phyloP scores from a whole-genome alignment of 1,140 invertebrate species.

The Polypedilum pembai region DNA sequence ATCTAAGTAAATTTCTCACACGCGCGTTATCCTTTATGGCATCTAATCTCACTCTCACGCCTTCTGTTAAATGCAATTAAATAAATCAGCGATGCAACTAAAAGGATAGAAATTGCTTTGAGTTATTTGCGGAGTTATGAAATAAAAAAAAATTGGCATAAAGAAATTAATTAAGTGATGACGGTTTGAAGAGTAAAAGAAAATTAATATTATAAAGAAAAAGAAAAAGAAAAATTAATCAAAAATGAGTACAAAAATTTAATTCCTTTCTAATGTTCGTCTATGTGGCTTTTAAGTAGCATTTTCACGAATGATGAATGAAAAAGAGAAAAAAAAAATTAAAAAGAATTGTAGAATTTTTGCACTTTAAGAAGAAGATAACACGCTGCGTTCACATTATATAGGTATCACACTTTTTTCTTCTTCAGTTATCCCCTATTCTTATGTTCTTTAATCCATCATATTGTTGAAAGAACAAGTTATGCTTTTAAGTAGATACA shows the following conservation, averaged over 20 bases:
- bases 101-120: conserved; percentile 11
- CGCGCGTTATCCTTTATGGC: too few species aligned
- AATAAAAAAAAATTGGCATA: too few species aligned
- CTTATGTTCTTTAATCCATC: not conserved
- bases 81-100: not conserved
- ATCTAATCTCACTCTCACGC: too few species aligned
- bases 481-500: not conserved
- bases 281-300: conserved; percentile 7
- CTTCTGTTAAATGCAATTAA: too few species aligned
- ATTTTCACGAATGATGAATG: conserved; percentile 15
- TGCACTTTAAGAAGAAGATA: not conserved
- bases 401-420: too few species aligned
- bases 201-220: conserved; percentile 14
- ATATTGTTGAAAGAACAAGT: not conserved
- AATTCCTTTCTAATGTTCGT: conserved; percentile 12
- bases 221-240: not conserved
- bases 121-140: not conserved
- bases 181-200: not conserved
- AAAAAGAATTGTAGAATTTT: not conserved
- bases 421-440: too few species aligned
- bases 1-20: too few species aligned
- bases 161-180: not conserved
- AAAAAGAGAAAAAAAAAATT: too few species aligned
- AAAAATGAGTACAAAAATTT: conserved; percentile 28
- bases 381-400: too few species aligned